Evolutionary conservation across 2,797 vertebrate species (phyloP).

Genomic region (Myotis myotis): DNA sequence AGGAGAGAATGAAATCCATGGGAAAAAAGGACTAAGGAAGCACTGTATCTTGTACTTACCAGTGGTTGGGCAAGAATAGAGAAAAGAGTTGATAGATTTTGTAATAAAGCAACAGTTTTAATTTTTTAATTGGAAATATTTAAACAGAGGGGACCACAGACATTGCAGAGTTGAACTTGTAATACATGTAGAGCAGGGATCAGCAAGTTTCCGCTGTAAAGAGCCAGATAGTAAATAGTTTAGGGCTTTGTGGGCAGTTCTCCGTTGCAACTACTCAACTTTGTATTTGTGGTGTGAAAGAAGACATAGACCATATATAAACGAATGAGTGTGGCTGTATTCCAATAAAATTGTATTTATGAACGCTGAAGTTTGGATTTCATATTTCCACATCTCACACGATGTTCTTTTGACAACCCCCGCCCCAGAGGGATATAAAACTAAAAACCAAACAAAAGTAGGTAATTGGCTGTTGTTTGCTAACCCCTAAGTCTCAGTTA

Average conservation of each 20-base stretch:
- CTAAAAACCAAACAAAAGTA: background rate
- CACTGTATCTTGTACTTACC: background rate
- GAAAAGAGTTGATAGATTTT: background rate
- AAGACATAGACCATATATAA: background rate
- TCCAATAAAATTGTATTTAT: constrained; percentile 27
- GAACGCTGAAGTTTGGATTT: constrained; percentile 3
- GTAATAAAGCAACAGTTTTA: background rate
- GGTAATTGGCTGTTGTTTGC: background rate
- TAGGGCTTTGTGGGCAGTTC: background rate
- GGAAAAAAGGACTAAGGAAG: background rate
- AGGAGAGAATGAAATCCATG: background rate
- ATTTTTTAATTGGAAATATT: constrained; percentile 19
- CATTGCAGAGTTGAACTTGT: background rate
- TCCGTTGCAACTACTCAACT: background rate
- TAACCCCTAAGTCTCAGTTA: background rate
- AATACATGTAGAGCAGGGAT: background rate
- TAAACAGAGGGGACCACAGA: background rate
- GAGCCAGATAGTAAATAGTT: background rate
- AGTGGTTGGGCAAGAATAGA: background rate
- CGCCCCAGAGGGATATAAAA: background rate
- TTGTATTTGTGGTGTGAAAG: background rate
- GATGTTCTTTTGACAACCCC: background rate
- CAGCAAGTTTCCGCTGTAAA: background rate
- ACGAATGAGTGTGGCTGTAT: background rate
- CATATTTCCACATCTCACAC: background rate